phyloP scores from a whole-genome alignment of 1,140 invertebrate genomes.

The Phenacoccus solenopsis region DNA sequence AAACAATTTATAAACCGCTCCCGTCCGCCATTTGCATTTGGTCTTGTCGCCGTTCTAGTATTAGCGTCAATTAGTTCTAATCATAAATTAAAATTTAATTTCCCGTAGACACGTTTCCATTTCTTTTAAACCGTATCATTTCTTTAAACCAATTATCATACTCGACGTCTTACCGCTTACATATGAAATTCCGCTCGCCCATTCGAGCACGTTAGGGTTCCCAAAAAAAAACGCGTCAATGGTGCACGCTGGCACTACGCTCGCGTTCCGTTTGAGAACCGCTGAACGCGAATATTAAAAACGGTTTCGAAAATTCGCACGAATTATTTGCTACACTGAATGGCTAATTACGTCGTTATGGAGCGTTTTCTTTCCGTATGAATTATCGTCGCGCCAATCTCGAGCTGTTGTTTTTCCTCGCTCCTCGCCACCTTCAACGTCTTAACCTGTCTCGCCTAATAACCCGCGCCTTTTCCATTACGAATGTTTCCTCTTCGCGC shows the following conservation, averaged over 20 bases:
- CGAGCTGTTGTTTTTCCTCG: background rate
- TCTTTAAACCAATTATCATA: constrained; percentile 13
- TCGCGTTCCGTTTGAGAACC: background rate
- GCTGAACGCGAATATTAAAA: background rate
- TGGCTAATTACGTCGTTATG: constrained; percentile 14
- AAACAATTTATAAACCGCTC: constrained; percentile 14
- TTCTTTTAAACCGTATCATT: constrained; percentile 13
- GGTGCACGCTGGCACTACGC: background rate
- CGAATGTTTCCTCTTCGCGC: too few relatives aligned
- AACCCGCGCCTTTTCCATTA: too few relatives aligned
- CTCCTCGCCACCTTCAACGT: background rate
- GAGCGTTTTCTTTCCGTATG: constrained; percentile 6
- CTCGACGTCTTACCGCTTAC: background rate
- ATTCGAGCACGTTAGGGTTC: background rate
- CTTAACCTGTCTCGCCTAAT: too few relatives aligned
- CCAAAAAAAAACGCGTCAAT: background rate
- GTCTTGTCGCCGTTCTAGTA: background rate
- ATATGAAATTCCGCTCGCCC: background rate
- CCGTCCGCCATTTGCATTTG: background rate
- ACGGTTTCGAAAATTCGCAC: background rate
- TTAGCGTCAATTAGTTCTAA: constrained; percentile 10
- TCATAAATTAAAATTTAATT: constrained; percentile 15
- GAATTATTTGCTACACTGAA: constrained; percentile 10
- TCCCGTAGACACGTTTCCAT: constrained; percentile 7
- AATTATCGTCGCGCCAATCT: background rate